Evolutionary conservation across 2,888 invertebrate genomes (phyloP).

Genomic region (Caenorhabditis panamensis): DNA sequence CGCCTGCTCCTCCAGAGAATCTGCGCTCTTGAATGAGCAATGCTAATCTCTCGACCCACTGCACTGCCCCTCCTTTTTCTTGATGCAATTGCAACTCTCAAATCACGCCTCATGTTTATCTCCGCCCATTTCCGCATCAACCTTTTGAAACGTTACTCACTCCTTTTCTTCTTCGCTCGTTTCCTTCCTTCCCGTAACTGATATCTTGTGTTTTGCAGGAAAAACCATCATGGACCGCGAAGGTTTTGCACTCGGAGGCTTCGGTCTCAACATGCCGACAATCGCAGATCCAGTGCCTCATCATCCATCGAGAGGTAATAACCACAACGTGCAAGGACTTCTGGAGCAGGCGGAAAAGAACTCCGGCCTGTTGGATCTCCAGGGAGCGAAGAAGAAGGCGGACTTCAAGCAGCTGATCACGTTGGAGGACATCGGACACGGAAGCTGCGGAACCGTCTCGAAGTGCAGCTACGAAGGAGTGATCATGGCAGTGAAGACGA

Average conservation of each 20-base stretch:
- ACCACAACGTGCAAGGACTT: conserved; percentile 22
- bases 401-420: conserved; percentile 79
- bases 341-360: too few species aligned
- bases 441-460: conserved; percentile 96
- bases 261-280: conserved; percentile 15
- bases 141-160: too few species aligned
- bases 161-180: neutral
- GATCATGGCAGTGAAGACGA: conserved; percentile 84
- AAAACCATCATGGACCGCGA: conserved; percentile 18
- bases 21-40: conserved; percentile 9
- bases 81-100: conserved; percentile 21
- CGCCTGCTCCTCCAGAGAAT: conserved; percentile 8
- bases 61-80: neutral
- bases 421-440: conserved; percentile 82
- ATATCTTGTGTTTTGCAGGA: conserved; percentile 7
- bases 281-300: conserved; percentile 11
- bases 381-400: conserved; percentile 27
- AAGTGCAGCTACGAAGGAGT: conserved; percentile 86
- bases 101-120: conserved; percentile 10
- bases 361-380: conserved; percentile 32
- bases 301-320: conserved; percentile 31
- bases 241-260: conserved; percentile 22
- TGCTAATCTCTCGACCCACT: conserved; percentile 20
- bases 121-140: too few species aligned
- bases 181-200: neutral